These are phyloP conservation scores for Spizaetus ornatus DNA, from an alignment of 2,113 vertebrate species.

Conservation along the genomic window DNA sequence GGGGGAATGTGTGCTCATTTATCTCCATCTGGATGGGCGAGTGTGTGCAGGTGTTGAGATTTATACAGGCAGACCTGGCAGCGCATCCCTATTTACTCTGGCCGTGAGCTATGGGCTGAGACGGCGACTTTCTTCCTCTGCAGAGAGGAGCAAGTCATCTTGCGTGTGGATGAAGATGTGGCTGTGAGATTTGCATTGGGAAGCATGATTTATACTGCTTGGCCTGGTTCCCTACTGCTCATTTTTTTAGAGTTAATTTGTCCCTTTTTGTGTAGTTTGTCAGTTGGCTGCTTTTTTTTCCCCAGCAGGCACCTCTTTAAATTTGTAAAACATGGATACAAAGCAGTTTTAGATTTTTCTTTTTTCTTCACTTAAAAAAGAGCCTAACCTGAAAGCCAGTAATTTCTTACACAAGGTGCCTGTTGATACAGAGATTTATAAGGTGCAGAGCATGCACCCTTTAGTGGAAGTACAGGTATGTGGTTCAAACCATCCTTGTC, in stretches of 20 bases:
- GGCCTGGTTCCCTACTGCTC: neutral
- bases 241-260: slow-evolving; percentile 30
- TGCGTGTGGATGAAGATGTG: neutral
- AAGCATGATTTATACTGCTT: neutral
- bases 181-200: neutral
- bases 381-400: neutral
- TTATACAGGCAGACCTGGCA: neutral
- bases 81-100: neutral
- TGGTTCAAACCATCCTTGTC: neutral
- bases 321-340: neutral
- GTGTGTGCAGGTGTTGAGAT: neutral
- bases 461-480: neutral
- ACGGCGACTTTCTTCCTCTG: neutral
- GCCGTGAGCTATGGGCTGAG: neutral
- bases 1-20: neutral
- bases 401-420: neutral
- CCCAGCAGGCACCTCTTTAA: neutral
- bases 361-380: neutral
- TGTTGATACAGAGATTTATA: neutral
- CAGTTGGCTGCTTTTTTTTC: neutral
- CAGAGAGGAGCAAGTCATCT: neutral
- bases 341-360: neutral
- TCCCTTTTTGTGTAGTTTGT: neutral
- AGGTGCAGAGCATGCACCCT: neutral
- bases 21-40: neutral